These are phyloP conservation scores for Hemaris fuciformis DNA, from an alignment of 2,888 invertebrate species.

Conservation along the genomic window DNA sequence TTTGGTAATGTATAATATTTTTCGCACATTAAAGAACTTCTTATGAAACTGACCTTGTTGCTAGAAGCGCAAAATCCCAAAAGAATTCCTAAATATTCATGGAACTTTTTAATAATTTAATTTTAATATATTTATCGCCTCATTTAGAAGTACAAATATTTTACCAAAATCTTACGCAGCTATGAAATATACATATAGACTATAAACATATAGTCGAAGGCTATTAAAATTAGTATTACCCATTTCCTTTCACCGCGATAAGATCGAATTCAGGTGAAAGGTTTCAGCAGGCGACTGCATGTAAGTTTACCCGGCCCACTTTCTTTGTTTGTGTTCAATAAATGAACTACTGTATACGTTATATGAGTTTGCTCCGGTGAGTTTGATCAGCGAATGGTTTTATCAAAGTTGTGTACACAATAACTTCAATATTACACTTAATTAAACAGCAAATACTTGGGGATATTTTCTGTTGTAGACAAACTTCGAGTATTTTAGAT, in stretches of 20 bases:
- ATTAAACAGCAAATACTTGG: not conserved
- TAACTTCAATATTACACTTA: not conserved
- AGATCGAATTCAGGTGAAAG: not conserved
- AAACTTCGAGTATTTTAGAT: no score
- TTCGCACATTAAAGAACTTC: no score
- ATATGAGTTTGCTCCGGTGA: not conserved
- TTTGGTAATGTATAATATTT: no score
- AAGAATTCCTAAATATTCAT: no score
- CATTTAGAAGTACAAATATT: no score
- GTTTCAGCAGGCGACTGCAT: slow-evolving; percentile 25
- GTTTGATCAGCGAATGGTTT: slow-evolving; percentile 8
- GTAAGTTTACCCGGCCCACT: slow-evolving; percentile 40
- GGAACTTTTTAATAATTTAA: no score
- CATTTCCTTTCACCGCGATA: not conserved
- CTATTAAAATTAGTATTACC: not conserved
- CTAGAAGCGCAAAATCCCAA: no score
- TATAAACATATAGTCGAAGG: not conserved
- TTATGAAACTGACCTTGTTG: no score
- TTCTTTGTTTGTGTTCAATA: slow-evolving; percentile 47
- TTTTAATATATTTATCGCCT: no score
- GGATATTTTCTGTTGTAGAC: not conserved
- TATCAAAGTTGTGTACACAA: slow-evolving; percentile 2
- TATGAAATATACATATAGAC: no score
- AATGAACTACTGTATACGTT: slow-evolving; percentile 23
- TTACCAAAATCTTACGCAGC: no score